Conservation (phyloP, 2,888 invertebrate species). For the Scrobipalpa costella region DNA sequence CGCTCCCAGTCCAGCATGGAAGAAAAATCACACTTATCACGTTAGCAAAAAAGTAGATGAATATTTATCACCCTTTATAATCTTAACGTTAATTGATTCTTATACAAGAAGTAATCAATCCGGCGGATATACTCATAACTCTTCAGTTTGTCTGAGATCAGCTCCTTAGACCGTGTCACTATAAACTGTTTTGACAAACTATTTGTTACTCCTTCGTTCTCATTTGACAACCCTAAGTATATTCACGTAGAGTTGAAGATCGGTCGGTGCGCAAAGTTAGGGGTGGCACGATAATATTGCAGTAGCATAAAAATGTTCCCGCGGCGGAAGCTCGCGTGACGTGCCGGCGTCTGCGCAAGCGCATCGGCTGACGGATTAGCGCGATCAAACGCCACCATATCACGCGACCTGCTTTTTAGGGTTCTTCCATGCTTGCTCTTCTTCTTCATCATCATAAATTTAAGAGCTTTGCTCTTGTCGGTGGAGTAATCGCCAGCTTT, state of each 20-base stretch:
- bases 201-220: constrained; percentile 21
- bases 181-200: constrained; percentile 40
- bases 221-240: not conserved
- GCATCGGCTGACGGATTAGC: constrained; percentile 58
- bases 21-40: too few relatives aligned
- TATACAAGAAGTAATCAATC: constrained; percentile 38
- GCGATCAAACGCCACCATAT: constrained; percentile 48
- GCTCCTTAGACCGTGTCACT: constrained; percentile 51
- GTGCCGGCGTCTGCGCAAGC: constrained; percentile 53
- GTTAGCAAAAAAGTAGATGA: constrained; percentile 3
- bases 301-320: constrained; percentile 33
- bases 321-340: constrained; percentile 59
- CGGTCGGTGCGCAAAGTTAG: constrained; percentile 1
- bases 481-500: too few relatives aligned
- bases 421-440: too few relatives aligned
- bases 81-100: too few relatives aligned
- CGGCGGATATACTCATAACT: constrained; percentile 36
- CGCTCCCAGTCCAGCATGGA: too few relatives aligned
- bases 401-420: constrained; percentile 50
- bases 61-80: too few relatives aligned
- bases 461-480: too few relatives aligned
- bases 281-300: constrained; percentile 34
- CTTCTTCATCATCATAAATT: too few relatives aligned
- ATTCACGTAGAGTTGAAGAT: constrained; percentile 20
- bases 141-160: constrained; percentile 43